phyloP scores from a whole-genome alignment of 2,797 vertebrate genomes.

The Danio aesculapii region DNA sequence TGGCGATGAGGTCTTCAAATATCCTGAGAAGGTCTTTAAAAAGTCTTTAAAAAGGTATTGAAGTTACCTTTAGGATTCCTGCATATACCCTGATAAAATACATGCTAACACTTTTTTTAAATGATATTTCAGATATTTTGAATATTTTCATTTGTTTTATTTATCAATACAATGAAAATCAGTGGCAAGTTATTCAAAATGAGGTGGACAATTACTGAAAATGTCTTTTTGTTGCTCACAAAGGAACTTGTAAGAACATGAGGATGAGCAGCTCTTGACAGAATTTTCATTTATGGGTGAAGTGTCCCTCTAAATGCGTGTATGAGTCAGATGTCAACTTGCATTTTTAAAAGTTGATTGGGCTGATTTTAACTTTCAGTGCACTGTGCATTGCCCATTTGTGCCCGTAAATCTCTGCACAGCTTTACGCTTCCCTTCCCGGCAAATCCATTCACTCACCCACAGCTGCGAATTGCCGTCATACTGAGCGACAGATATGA shows the following conservation, averaged over 20 bases:
- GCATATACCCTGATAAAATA: not conserved
- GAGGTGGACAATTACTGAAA: not conserved
- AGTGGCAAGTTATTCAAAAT: not conserved
- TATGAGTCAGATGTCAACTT: constrained; percentile 20
- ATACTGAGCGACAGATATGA: constrained; percentile 37
- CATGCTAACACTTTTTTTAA: not conserved
- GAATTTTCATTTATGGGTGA: not conserved
- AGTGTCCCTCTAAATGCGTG: not conserved
- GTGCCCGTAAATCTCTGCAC: constrained; percentile 22
- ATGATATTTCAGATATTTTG: no score
- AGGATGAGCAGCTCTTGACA: not conserved
- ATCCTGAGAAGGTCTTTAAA: no score
- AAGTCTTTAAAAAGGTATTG: no score
- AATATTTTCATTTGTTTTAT: not conserved
- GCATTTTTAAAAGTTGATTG: constrained; percentile 24
- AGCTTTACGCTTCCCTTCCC: constrained; percentile 36
- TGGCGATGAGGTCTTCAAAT: no score
- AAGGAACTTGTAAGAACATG: not conserved
- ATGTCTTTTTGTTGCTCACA: not conserved
- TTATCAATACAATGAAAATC: not conserved
- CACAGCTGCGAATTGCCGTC: constrained; percentile 39
- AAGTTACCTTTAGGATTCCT: no score
- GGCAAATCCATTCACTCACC: constrained; percentile 42
- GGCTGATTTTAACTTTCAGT: constrained; percentile 2
- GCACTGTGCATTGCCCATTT: not conserved